phyloP scores from a whole-genome alignment of 2,113 vertebrate genomes.

The Carettochelys insculpta region DNA sequence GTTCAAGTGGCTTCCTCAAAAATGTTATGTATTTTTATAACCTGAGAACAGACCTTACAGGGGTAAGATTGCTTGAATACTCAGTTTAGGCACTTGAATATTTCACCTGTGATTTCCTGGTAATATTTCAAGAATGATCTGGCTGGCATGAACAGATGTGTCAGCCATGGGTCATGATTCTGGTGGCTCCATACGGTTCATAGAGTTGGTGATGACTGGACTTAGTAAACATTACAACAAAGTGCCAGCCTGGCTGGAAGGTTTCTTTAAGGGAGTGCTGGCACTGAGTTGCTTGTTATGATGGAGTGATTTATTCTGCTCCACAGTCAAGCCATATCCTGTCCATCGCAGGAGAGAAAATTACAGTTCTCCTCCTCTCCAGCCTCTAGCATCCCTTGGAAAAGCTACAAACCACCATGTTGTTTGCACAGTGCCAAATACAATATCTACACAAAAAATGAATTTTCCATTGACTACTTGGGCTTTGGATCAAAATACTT shows the following conservation, averaged over 20 bases:
- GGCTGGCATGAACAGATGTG: neutral
- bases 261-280: neutral
- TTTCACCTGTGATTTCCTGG: neutral
- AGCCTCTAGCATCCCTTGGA: neutral
- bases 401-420: neutral
- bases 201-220: neutral
- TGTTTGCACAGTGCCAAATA: neutral
- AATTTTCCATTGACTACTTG: accelerated
- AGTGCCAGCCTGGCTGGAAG: neutral
- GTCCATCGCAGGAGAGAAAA: neutral
- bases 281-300: neutral
- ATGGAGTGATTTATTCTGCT: neutral
- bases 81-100: neutral
- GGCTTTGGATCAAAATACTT: neutral
- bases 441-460: neutral
- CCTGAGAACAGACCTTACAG: neutral
- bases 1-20: neutral
- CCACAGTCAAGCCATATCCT: neutral
- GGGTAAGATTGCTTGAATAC: neutral
- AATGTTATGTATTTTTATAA: neutral
- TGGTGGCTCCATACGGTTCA: neutral
- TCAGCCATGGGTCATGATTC: neutral
- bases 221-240: neutral
- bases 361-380: neutral
- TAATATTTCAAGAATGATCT: neutral